Base-by-base conservation (phyloP, 2,888 invertebrate genomes). In the Sthenelais limicola region DNA sequence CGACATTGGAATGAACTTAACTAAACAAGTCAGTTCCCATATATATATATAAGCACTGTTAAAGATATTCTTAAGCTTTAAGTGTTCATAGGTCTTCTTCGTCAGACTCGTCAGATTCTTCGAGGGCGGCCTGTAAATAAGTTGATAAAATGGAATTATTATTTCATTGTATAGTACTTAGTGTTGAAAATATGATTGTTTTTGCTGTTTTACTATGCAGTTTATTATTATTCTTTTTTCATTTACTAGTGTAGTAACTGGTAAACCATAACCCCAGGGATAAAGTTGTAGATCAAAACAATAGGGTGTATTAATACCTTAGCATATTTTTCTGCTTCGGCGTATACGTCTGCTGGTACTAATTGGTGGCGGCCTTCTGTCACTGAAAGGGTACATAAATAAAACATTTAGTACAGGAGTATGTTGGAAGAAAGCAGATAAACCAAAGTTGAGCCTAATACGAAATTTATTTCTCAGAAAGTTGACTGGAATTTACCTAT, bases 251-350 rank as follows among this genome's bases (percentile, higher is more conserved):
- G 24, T 52, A 9, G 9, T n/a, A 15, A 52, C 52, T 52, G 28
- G 56, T 4, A 56, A 56, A n/a, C 7, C 5, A 52, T 52, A 7
- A 21, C 24, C 9, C 18, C 47, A 43, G 18, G 12, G 12, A 15
- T 15, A 43, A 15, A 15, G 12, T 12, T 15, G 18, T 43, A 24
- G 21, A 51, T 24, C 21, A 51, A 9, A 51, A 15, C 9, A 43
- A 43, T 9, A 43, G 43, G 9, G 15, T 21, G 18, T 7, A 28
- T 18, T 15, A 73, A 71, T 76, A 88, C 88, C 82, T 95, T 95
- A 33, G 97, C 97, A 83, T 92, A 92, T 80, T 92, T 92, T 85
- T 97, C 97, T n/a, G 96, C 95, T 82, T 94, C 94, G 0, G 91
- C 89, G 82, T 92, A 94, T 0, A 94, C 86, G 49, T 91, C 91